Conservation (phyloP, 2,888 invertebrate species). For the Luperina testacea region DNA sequence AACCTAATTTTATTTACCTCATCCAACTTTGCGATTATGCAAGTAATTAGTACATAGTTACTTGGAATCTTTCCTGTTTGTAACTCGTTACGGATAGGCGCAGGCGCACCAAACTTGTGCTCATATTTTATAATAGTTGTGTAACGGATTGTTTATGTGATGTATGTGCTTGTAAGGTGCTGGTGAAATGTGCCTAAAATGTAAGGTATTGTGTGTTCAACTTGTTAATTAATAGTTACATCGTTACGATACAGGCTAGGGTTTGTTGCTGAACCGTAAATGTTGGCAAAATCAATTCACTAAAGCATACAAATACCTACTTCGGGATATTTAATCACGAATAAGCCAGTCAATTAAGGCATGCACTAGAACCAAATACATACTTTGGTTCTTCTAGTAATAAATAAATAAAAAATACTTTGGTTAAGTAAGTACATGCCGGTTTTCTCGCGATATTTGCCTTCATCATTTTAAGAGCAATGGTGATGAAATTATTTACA, state of each 20-base stretch:
- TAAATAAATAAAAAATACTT: no score
- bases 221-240: neutral
- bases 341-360: neutral
- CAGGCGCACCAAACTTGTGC: slow-evolving; percentile 26
- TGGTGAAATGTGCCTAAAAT: slow-evolving; percentile 37
- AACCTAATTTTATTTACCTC: slow-evolving; percentile 38
- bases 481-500: neutral
- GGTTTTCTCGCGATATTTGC: neutral
- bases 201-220: slow-evolving; percentile 9
- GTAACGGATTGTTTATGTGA: slow-evolving; percentile 29
- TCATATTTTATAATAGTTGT: slow-evolving; percentile 45
- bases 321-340: neutral
- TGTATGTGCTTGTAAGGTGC: slow-evolving; percentile 2
- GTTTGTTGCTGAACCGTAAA: neutral
- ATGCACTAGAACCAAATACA: no score
- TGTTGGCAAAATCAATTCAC: neutral
- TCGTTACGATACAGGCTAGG: neutral
- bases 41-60: slow-evolving; percentile 41
- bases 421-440: no score
- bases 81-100: slow-evolving; percentile 2
- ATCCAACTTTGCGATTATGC: slow-evolving; percentile 36
- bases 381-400: no score
- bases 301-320: neutral
- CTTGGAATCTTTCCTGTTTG: slow-evolving; percentile 54
- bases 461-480: neutral